Base-by-base conservation (phyloP, 2,113 vertebrate species). In the Paratilapia polleni region DNA sequence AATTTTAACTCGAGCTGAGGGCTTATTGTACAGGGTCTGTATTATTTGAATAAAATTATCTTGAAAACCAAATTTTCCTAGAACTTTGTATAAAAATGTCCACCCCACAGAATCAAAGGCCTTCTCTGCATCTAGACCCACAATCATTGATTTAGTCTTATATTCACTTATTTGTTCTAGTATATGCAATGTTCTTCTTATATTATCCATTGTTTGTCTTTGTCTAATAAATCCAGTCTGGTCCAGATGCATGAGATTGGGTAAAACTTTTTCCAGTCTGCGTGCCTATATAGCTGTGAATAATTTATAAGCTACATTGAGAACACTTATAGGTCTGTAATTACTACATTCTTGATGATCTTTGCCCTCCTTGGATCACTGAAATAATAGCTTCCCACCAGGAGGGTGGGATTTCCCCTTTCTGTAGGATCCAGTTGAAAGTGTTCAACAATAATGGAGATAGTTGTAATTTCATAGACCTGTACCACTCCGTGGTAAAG, bases 81-180 rank as follows among this genome's bases (percentile, higher is more conserved):
- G 31, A 4, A 31, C 6, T 57, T 57, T 57, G 6, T 57, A 57
- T 9, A 57, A 9, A 57, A 57, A 57, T 57, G 4, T n/a, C n/a
- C n/a, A n/a, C n/a, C 5, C 20, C 31, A 63, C 34, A 10, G 31
- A 63, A 38, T 63, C 34, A 12, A 63, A 63, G 4, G 24, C 47
- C 28, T 84, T 78, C 31, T 73, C 28, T 14, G 83, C 76, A 20
- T 78, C 76, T 19, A 84, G 54, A 9, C 75, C 31, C 31, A 31
- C 31, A 3, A 31, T 31, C 31, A 31, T 5, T 3, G 31, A 31
- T 31, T 31, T 31, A 31, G 31, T 31, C 5, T 31, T 31, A 31
- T 31, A 3, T 31, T 31, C 31, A 31, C 17, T 66, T 14, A 11
- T 57, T 6, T 66, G 61, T 2, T 36, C 31, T 15, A 80, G 68